Percentiles rank a stretch among this genome's conserved stretches.
phyloP scores from a whole-genome alignment of 2,113 vertebrate species.

The Psammodynastes pulverulentus region DNA sequence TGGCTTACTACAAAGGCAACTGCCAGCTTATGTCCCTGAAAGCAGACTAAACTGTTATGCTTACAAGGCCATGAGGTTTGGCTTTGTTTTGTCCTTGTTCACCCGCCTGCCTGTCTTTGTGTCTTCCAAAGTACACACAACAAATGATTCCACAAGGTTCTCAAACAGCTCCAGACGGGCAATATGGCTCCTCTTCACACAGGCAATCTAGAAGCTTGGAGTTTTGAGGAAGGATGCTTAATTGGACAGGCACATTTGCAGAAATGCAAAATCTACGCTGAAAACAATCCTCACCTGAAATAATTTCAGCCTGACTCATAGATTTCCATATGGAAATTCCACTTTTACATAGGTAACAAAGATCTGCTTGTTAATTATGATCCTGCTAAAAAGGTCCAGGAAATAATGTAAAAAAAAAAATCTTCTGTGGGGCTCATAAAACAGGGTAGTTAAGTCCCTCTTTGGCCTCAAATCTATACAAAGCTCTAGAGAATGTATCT shows the following conservation, averaged over 20 bases:
- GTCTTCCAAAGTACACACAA: constrained; percentile 22
- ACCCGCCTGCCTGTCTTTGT: constrained; percentile 6
- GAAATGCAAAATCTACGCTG: background rate
- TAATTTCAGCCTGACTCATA: background rate
- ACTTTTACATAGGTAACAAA: background rate
- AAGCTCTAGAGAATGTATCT: background rate
- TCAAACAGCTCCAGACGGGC: background rate
- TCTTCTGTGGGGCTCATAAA: background rate
- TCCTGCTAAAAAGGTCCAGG: background rate
- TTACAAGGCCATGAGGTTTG: constrained; percentile 49
- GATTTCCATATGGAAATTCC: background rate
- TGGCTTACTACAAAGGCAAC: constrained; percentile 63
- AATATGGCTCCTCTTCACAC: background rate
- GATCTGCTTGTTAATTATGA: background rate
- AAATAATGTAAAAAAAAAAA: background rate
- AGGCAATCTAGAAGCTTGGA: background rate
- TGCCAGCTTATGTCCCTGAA: constrained; percentile 59
- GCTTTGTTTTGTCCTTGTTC: constrained; percentile 31
- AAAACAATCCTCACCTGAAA: background rate
- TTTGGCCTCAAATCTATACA: background rate
- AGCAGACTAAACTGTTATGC: constrained; percentile 62
- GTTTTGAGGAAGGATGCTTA: background rate
- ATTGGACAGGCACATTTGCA: background rate
- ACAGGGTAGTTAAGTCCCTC: background rate
- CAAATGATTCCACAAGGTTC: background rate